Percentiles rank a stretch among this genome's conserved stretches.
These are phyloP conservation scores for Drosophila watanabei DNA, from an alignment of 1,140 invertebrate species.

Conservation along the genomic window DNA sequence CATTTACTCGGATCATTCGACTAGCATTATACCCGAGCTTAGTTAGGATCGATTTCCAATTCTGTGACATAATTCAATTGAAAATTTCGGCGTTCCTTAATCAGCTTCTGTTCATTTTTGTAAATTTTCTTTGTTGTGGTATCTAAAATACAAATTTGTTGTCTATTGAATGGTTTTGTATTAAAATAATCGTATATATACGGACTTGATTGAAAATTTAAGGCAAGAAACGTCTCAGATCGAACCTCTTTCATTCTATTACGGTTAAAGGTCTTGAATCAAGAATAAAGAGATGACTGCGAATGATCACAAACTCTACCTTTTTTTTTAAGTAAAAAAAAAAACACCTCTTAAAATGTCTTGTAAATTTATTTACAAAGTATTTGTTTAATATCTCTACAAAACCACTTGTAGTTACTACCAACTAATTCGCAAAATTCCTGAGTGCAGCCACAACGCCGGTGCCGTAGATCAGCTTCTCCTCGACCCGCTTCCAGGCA, in stretches of 20 bases:
- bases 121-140: no score
- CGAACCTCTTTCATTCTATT: background rate
- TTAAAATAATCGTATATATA: background rate
- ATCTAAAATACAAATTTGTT: background rate
- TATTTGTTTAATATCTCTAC: constrained; percentile 25
- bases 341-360: constrained; percentile 30
- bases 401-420: constrained; percentile 8
- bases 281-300: no score
- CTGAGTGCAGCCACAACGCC: constrained; percentile 92
- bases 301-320: no score
- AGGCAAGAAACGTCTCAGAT: background rate
- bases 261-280: background rate
- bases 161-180: background rate
- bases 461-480: constrained; percentile 91
- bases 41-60: no score
- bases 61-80: no score
- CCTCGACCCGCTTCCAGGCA: constrained; percentile 90
- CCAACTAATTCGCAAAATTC: constrained; percentile 85
- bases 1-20: no score
- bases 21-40: background rate
- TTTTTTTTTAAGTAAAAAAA: background rate
- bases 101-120: no score
- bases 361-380: constrained; percentile 70
- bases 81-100: no score
- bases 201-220: background rate